A percentile compares a stretch with the other conserved stretches of the same genome.
Evolutionary conservation across 2,113 vertebrate genomes (phyloP).

Genomic region (Micronycteris hirsuta): DNA sequence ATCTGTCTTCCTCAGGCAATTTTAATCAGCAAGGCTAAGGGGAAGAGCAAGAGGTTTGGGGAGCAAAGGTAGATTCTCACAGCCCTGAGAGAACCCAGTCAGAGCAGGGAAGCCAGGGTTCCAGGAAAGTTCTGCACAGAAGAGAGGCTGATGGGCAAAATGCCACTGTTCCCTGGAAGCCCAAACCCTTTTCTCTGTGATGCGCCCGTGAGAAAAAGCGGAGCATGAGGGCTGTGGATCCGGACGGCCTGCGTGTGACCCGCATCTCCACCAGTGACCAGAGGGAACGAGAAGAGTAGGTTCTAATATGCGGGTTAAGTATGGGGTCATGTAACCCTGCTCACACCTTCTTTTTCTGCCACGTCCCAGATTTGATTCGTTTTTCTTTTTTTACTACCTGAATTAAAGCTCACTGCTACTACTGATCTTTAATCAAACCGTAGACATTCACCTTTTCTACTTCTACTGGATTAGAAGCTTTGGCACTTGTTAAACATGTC

Average conservation of each 20-base stretch:
- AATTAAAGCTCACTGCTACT: not conserved
- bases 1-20: not conserved
- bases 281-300: too few species aligned
- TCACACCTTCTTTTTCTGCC: not conserved
- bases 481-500: not conserved
- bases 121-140: not conserved
- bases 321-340: not conserved
- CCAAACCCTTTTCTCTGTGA: too few species aligned
- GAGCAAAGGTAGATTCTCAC: not conserved
- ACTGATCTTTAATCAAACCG: not conserved
- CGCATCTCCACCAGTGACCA: not conserved
- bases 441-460: not conserved
- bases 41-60: not conserved
- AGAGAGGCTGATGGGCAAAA: not conserved
- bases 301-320: not conserved
- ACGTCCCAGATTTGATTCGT: not conserved
- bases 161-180: not conserved
- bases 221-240: not conserved
- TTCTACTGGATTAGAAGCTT: not conserved
- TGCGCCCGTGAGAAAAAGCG: not conserved
- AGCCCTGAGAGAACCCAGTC: not conserved
- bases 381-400: not conserved
- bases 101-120: not conserved
- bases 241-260: not conserved
- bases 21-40: not conserved